phyloP scores from a whole-genome alignment of 2,888 invertebrate species.

The Nomada hirtipes region DNA sequence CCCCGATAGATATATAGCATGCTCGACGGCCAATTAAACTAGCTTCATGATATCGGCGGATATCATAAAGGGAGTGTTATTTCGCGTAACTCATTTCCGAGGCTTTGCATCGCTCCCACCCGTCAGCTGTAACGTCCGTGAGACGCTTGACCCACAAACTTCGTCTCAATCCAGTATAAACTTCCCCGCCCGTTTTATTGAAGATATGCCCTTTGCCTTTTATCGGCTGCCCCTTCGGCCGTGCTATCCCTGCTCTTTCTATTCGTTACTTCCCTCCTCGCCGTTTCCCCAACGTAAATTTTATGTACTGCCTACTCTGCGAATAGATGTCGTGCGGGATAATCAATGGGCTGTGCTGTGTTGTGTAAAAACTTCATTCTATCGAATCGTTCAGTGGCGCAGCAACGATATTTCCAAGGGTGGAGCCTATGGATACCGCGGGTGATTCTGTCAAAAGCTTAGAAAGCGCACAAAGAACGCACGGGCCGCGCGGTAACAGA shows the following conservation, averaged over 20 bases:
- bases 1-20: neutral
- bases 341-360: neutral
- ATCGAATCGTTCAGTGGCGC: no score
- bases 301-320: constrained; percentile 10
- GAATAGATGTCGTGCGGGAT: neutral
- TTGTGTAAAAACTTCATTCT: neutral
- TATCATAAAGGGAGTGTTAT: neutral
- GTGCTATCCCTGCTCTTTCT: neutral
- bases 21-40: constrained; percentile 7
- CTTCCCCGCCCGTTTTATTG: constrained; percentile 29
- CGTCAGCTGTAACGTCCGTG: constrained; percentile 10
- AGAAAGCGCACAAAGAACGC: neutral
- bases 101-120: neutral
- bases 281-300: constrained; percentile 1
- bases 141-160: constrained; percentile 27
- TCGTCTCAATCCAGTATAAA: constrained; percentile 36
- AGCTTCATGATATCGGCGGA: neutral
- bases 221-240: neutral
- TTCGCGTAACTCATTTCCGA: constrained; percentile 5
- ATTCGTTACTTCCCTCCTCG: neutral
- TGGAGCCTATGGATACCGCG: neutral
- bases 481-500: neutral
- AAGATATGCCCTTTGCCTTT: constrained; percentile 36
- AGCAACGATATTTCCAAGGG: no score
- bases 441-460: neutral